Evolutionary conservation across 2,113 vertebrate genomes (phyloP).

Genomic region (Callaeas wilsoni): DNA sequence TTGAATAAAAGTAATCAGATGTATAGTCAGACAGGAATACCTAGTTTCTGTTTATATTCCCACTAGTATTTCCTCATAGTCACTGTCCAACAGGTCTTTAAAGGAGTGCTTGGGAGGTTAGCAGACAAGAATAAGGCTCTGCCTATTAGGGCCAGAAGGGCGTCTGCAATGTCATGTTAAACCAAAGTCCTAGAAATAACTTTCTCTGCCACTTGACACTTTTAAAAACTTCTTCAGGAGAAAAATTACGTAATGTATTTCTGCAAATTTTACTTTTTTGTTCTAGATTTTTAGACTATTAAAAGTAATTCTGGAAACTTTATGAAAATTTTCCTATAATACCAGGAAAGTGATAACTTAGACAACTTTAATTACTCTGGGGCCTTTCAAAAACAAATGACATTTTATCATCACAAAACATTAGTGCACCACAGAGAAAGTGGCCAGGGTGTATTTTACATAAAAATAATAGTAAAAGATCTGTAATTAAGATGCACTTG

Average conservation of each 20-base stretch:
- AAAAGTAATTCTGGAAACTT: background rate
- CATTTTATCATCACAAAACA: background rate
- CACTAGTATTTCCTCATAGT: background rate
- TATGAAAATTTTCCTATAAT: background rate
- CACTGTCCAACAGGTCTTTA: background rate
- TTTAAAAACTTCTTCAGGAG: background rate
- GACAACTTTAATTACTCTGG: background rate
- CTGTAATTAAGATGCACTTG: background rate
- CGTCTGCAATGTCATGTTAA: background rate
- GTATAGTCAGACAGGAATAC: background rate
- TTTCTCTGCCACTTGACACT: background rate
- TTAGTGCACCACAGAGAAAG: background rate
- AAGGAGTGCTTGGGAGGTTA: background rate
- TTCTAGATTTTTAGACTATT: background rate
- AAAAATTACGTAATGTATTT: background rate
- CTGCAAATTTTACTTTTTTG: background rate
- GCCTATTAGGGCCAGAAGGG: background rate
- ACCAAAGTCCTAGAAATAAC: background rate
- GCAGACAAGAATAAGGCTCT: background rate
- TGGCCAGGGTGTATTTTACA: background rate
- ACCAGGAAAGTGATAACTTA: background rate
- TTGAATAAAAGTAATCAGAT: background rate
- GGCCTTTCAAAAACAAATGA: background rate
- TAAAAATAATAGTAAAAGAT: background rate
- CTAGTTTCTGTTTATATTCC: background rate